Evolutionary conservation across 1,140 invertebrate species (phyloP), one percentile per base, ranked within the genome.

Genomic region (Vollenhovia emeryi): DNA sequence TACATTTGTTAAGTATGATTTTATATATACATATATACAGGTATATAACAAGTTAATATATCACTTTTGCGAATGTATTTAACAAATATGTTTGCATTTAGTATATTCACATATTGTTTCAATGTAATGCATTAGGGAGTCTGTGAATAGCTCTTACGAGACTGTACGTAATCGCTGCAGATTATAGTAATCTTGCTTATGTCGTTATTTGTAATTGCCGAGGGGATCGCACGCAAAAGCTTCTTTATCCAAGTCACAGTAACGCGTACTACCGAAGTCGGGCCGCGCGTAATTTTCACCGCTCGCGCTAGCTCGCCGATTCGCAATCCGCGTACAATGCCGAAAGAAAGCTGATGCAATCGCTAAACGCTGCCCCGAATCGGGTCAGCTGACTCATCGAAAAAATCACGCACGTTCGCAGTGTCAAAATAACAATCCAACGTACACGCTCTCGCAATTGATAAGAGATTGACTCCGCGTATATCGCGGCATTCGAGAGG

Each of bases 401-500:
- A 40, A 75, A 60, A n/a, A 21, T 2, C 33, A 62, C n/a, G 18
- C 48, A 40, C 24, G 24, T 45, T 76, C 24, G 33, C 40, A 48
- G n/a, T 50, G 27, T 78, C 43, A 66, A 78, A 78, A 64, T 74
- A 66, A 78, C 11, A 66, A n/a, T 64, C 2, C 75, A 50, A 66
- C 30, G 21, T 75, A 40, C 33, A n/a, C 24, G 9, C 15, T 75
- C 52, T 64, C n/a, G 6, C 40, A 66, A 66, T n/a, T 13, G 43
- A 66, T 50, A 36, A 78, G n/a, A 79, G 13, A 48, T 66, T 7
- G 11, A 78, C 6, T 62, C 1, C 40, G n/a, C 4, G 18, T 3
- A 43, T 75, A 2, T 55, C 13, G 13, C 30, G 30, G 1, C 27
- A 15, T n/a, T 36, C 27, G 21, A 18, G 15, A 40, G n/a, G n/a